Base-by-base conservation (phyloP, 2,797 vertebrate genomes). In the Poeciliopsis infans region DNA sequence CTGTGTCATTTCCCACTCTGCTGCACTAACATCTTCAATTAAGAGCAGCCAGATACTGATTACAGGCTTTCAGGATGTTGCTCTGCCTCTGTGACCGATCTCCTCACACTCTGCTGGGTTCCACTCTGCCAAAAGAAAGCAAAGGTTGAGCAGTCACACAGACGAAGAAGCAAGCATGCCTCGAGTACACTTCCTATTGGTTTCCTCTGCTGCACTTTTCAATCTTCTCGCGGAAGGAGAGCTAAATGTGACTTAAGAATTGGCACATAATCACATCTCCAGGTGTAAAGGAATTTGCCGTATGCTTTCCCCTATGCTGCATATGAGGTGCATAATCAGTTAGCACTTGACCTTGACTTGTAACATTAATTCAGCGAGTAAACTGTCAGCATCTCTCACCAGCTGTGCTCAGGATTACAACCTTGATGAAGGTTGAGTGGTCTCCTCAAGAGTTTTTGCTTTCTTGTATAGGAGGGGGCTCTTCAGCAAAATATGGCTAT, bases 21-120 rank as follows among this genome's bases (percentile, higher is more conserved):
- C 77, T 93, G 94, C 93, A 82, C 93, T 94, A 95, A 95, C 95
- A 95, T 95, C 94, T 92, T 91, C 93, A 94, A 95, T 95, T 93
- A 95, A 92, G 92, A 89, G 89, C 88, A 89, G 88, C 88, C 91
- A 90, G 84, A 90, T 90, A 89, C 93, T 94, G 92, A 95, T 95
- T 94, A 93, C 93, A 94, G 87, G 88, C 91, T 94, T 93, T 86
- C 89, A 78, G 91, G 92, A 91, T 93, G 92, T 93, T 91, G 86
- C 91, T 84, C 89, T 90, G 89, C 90, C 91, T 95, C 89, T 85
- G 89, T 92, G 90, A 92, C 91, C 85, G 87, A 93, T 94, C 88
- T 91, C 82, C 92, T 90, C 92, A 92, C 91, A 92, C 90, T 91
- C 89, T 84, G 86, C 86, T 90, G 88, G 86, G 79, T 91, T 90